phyloP scores from a whole-genome alignment of 2,797 vertebrate species.

The Catostomus latipinnis region DNA sequence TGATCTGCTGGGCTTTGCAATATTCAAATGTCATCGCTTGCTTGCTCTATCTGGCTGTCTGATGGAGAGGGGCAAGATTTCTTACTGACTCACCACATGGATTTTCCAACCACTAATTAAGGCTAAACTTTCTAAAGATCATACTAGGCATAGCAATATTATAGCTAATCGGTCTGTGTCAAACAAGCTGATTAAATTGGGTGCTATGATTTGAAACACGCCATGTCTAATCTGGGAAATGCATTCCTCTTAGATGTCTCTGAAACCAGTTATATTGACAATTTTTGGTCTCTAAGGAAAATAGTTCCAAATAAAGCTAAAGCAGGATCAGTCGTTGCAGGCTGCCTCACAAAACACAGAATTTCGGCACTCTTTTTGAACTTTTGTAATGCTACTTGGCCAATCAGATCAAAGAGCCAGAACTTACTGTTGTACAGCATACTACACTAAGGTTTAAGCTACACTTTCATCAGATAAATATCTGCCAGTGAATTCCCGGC shows the following conservation, averaged over 20 bases:
- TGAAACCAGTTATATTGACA: background rate
- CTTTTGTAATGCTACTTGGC: constrained; percentile 17
- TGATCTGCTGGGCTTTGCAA: constrained; percentile 54
- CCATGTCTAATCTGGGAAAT: constrained; percentile 29
- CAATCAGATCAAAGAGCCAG: too few species aligned
- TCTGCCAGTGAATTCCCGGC: constrained; percentile 27
- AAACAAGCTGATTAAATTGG: constrained; percentile 69
- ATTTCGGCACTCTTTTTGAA: background rate
- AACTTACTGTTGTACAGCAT: background rate
- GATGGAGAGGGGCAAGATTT: constrained; percentile 30
- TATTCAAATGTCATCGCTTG: constrained; percentile 52
- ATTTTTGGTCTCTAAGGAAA: too few species aligned
- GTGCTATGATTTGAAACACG: constrained; percentile 68
- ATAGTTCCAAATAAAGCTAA: too few species aligned
- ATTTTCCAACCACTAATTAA: constrained; percentile 53
- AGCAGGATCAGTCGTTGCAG: background rate
- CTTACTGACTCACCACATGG: constrained; percentile 27
- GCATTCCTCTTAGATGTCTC: background rate
- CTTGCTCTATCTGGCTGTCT: constrained; percentile 24
- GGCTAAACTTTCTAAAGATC: constrained; percentile 47
- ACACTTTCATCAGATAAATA: constrained; percentile 21
- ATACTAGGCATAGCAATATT: constrained; percentile 50
- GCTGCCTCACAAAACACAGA: background rate
- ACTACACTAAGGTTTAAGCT: constrained; percentile 26
- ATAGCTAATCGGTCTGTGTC: constrained; percentile 61